These are phyloP conservation scores for Phymanthus crucifer DNA, from an alignment of 92 coral and sea anemone species.

Conservation along the genomic window DNA sequence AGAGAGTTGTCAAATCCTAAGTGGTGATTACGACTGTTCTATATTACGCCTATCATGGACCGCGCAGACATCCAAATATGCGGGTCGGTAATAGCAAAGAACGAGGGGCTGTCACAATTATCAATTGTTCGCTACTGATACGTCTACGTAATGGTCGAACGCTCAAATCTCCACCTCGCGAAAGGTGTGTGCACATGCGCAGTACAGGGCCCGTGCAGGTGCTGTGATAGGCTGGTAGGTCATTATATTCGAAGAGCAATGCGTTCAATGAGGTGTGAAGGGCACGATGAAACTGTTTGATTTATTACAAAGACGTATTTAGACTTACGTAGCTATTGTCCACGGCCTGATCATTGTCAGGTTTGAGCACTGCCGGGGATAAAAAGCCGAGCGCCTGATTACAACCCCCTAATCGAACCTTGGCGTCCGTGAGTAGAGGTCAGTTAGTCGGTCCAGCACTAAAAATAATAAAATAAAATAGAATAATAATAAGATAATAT, in stretches of 20 bases:
- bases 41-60: slow-evolving; percentile 26
- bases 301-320: slow-evolving; percentile 99
- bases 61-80: slow-evolving; percentile 2
- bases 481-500: slow-evolving; percentile 14
- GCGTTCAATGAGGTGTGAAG: slow-evolving; percentile 96
- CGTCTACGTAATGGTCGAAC: slow-evolving; percentile 28
- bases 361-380: slow-evolving; percentile 71
- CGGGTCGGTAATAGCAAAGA: slow-evolving; percentile 21
- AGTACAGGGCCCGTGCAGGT: slow-evolving; percentile 64
- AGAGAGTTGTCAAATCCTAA: slow-evolving; percentile 26
- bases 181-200: slow-evolving; percentile 68
- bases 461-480: slow-evolving; percentile 1
- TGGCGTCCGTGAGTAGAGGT: slow-evolving; percentile 63
- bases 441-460: slow-evolving; percentile 1
- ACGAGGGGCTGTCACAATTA: neutral
- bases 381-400: slow-evolving; percentile 74
- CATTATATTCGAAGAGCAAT: slow-evolving; percentile 53
- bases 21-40: slow-evolving; percentile 24
- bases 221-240: slow-evolving; percentile 72
- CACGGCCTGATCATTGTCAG: slow-evolving; percentile 90
- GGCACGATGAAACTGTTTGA: slow-evolving; percentile 97
- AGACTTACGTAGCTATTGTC: slow-evolving; percentile 98
- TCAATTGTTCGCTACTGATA: slow-evolving; percentile 22
- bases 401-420: slow-evolving; percentile 62
- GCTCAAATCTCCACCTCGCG: slow-evolving; percentile 67